Evolutionary conservation across 2,888 invertebrate species (phyloP).

Genomic region (Diabrotica balteata): DNA sequence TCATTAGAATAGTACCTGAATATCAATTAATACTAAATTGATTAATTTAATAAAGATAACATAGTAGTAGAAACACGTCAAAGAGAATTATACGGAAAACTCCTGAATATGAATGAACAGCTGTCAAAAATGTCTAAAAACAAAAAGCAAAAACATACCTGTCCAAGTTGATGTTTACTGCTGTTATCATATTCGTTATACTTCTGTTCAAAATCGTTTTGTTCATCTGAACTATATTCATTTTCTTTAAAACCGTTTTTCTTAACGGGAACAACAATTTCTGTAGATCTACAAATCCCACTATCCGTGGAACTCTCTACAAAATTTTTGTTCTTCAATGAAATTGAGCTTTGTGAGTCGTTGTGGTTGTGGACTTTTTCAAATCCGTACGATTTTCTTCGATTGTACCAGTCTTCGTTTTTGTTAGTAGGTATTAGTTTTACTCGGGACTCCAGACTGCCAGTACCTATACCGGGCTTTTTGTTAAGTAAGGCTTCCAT

Average conservation of each 20-base stretch:
- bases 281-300: conserved; percentile 76
- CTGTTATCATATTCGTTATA: conserved; percentile 30
- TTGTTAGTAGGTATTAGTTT: conserved; percentile 52
- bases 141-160: conserved; percentile 23
- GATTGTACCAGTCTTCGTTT: conserved; percentile 73
- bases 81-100: no score
- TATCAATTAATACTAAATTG: no score
- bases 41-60: no score
- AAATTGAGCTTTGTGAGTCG: conserved; percentile 49
- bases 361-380: conserved; percentile 58
- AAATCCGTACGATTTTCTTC: conserved; percentile 81
- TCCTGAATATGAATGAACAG: no score
- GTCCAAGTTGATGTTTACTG: conserved; percentile 41
- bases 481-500: conserved; percentile 57
- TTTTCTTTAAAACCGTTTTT: conserved; percentile 31
- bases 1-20: no score
- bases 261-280: conserved; percentile 62
- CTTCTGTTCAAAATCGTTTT: conserved; percentile 40
- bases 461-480: conserved; percentile 56
- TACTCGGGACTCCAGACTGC: conserved; percentile 61
- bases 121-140: no score
- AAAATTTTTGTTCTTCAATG: conserved; percentile 62
- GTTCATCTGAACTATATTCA: conserved; percentile 39
- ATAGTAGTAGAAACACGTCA: no score
- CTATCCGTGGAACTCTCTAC: conserved; percentile 82